Base-by-base conservation (phyloP, 2,888 invertebrate species). In the Sphaerophoria rueppellii region DNA sequence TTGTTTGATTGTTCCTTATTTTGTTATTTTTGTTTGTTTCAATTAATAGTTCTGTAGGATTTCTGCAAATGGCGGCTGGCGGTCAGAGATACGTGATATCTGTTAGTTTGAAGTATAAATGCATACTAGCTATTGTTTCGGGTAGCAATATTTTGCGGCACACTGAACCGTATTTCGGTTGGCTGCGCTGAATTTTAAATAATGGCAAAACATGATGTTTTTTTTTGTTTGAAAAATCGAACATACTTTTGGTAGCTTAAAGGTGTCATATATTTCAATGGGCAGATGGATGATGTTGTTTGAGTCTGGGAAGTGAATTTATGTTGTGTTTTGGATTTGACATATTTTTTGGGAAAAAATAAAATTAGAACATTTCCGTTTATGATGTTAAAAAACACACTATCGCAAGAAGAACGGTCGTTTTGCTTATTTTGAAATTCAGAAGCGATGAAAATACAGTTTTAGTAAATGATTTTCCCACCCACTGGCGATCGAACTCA, bases 21-120 rank as follows among this genome's bases (percentile, higher is more conserved):
- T 48, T 78, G 24, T 12, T 40, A 9, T 43, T 43, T 43, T 4
- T 43, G 12, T 43, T 32, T 43, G 43, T 48, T 50, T 34, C 40
- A 34, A 34, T 52, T 37, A 54, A 54, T 54, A 9, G 52, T 37
- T 37, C 7, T 14, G 12, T 12, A 24, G 43, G 43, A 2, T 35
- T 40, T n/a, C 50, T 70, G 61, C 48, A 32, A 69, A 63, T 63
- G 74, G 55, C 74, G 9, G 16, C 14, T 35, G 35, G 46, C 43
- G 57, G 70, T 70, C 70, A 70, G 40, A 67, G 52, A 67, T 67
- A 54, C 37, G 67, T 54, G 52, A 54, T 54, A 40, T 67, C 14
- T 16, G 40, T 14, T 67, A 12, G 40, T 9, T 34, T 50, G 35
- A 24, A 24, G 16, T 48, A n/a, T 67, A 40, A 52, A 54, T 67